Evolutionary conservation across 64 coral and sea anemone genomes (phyloP), one percentile per base, ranked within the genome.

Genomic region (Catalaphyllia jardinei): DNA sequence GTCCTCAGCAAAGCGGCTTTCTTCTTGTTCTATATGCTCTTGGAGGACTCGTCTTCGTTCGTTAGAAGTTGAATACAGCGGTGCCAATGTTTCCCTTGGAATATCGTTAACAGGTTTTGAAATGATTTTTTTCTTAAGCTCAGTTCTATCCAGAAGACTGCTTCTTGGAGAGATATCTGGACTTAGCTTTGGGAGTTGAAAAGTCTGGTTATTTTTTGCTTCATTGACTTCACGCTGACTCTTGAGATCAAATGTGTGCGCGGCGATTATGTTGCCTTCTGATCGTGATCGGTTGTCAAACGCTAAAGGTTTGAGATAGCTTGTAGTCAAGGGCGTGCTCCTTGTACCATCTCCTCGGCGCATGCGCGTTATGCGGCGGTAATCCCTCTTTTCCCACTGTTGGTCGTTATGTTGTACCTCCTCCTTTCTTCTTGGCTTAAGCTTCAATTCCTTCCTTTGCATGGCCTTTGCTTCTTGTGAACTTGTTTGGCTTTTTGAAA

Each of bases 11-110:
- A 65, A 65, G 12, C 60, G 18, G 8, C 39, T 64, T 10, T 83
- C 60, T 31, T 83, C 79, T 65, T 65, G 30, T 65, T 83, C 33
- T 64, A 83, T 10, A 10, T 83, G 59, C 79, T 24, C 17, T 64
- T 83, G 64, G 6, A 83, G 31, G 27, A 83, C 17, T 22, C 79
- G 28, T n/a, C 33, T 65, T 8, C 33, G 79, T 24, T 83, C 59
- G 54, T 42, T 33, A 12, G 35, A 19, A 83, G 19, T 60, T 39
- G 10, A 4, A 39, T 5, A 31, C 38, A 65, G 46, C 33, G 17
- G 29, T 65, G 18, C 64, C 24, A 28, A 69, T 22, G 25, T 27
- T 25, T 24, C 65, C 25, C 65, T 69, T 69, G 65, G 10, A 69
- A 69, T 25, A 27, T 69, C 65, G 10, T 11, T 69, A 4, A 27